Conservation (phyloP, 2,797 vertebrate species). For the Muscicapa comitata region DNA sequence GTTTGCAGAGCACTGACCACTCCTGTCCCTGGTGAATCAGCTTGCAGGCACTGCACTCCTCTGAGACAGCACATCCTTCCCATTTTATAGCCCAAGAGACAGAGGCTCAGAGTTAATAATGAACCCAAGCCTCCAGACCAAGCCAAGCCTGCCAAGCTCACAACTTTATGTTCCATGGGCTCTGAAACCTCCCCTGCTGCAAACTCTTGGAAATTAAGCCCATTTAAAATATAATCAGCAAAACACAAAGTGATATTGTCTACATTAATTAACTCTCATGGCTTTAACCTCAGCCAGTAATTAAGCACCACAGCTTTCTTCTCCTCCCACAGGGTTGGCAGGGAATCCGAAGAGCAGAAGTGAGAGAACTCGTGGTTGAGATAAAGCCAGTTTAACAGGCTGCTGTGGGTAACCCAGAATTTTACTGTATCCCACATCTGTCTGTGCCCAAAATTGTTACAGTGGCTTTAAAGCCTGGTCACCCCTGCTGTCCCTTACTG, state of each 20-base stretch:
- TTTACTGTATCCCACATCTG: fast-evolving
- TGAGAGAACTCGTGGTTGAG: neutral
- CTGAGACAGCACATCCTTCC: neutral
- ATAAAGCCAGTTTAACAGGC: neutral
- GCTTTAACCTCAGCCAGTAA: neutral
- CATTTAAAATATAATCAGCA: neutral
- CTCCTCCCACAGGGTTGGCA: neutral
- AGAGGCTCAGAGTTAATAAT: too few relatives aligned
- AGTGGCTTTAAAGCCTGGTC: too few relatives aligned
- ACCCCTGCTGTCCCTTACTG: too few relatives aligned
- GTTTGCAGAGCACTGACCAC: neutral
- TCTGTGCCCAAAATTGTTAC: fast-evolving
- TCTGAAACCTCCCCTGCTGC: neutral
- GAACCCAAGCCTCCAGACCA: neutral
- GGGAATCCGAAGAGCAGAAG: neutral
- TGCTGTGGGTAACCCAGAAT: too few relatives aligned
- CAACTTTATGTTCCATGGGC: neutral
- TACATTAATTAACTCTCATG: neutral
- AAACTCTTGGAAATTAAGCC: neutral
- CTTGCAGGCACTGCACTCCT: neutral
- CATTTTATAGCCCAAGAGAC: neutral
- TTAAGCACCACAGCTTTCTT: neutral
- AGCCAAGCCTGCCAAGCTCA: neutral
- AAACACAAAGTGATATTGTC: neutral
- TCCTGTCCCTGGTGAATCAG: neutral